Percentiles rank a stretch among this genome's conserved stretches.
These are phyloP conservation scores for Epinephelus moara DNA, from an alignment of 2,113 vertebrate species.

Conservation along the genomic window DNA sequence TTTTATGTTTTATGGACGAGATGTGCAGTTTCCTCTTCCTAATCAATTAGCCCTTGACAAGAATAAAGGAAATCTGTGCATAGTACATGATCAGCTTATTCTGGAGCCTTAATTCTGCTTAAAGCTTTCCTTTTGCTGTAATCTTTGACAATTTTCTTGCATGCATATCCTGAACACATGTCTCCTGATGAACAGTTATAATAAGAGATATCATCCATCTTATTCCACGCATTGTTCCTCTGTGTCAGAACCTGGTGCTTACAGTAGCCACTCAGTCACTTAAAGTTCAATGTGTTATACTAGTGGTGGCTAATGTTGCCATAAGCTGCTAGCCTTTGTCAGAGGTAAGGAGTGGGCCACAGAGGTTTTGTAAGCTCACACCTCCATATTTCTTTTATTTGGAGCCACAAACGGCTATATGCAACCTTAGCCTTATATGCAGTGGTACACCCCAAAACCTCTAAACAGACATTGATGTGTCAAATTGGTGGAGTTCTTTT, in stretches of 20 bases:
- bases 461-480: background rate
- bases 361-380: background rate
- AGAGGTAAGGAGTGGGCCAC: background rate
- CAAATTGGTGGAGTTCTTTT: background rate
- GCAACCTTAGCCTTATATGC: background rate
- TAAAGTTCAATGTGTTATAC: background rate
- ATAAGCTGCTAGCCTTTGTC: background rate
- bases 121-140: background rate
- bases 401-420: background rate
- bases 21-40: constrained; percentile 12
- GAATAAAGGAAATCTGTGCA: background rate
- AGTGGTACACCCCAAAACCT: background rate
- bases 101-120: background rate
- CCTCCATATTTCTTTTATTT: background rate
- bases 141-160: background rate
- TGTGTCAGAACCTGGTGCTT: background rate
- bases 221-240: background rate
- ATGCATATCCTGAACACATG: background rate
- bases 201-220: background rate
- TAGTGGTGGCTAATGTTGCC: background rate
- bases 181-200: too few relatives aligned
- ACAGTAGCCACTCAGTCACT: background rate
- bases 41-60: constrained; percentile 9
- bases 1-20: constrained; percentile 46
- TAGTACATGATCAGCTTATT: background rate